Evolutionary conservation across 2,113 vertebrate genomes (phyloP), one percentile per base, ranked within the genome.

Genomic region (Sus scrofa): DNA sequence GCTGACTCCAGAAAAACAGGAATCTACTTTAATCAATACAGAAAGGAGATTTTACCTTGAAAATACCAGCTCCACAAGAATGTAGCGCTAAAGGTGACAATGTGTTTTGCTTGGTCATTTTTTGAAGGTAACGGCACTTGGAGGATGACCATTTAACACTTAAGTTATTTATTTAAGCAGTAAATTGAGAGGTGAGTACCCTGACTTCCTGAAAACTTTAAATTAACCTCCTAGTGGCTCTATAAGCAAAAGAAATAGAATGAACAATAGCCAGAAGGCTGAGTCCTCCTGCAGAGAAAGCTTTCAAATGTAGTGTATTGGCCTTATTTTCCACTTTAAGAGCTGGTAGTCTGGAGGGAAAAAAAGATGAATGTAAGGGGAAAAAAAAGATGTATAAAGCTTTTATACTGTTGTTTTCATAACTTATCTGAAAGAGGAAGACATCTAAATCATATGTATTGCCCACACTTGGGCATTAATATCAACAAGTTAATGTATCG

Each of bases 271-370:
- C 73, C 89, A 97, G 84, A 94, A 78, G 62, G 62, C 95, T 87
- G 96, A 97, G 89, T 97, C 94, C 95, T 93, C 37, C 96, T 97
- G 89, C 92, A 93, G 96, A 67, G 74, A 91, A 68, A 71, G 56
- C 73, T 83, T 96, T 93, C 86, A 83, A 63, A 96, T 27, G 34
- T 75, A 81, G 34, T 2, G 6, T 1, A 24, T 85, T 87, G 27
- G 9, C 62, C 83, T 95, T 68, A 78, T 88, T 91, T 94, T 71
- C 73, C 22, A 71, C 70, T 93, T 86, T 86, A 58, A 94, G 81
- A 81, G 63, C 56, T 68, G n/a, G 37, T 16, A n/a, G 44, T 86
- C 81, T 63, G 37, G 32, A 79, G 75, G 44, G 77, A 82, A n/a
- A 86, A 89, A 75, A 39, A 68, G 68, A 89, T 20, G 26, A 86